Evolutionary conservation across 2,797 vertebrate genomes (phyloP).

Genomic region (Leuciscus waleckii): DNA sequence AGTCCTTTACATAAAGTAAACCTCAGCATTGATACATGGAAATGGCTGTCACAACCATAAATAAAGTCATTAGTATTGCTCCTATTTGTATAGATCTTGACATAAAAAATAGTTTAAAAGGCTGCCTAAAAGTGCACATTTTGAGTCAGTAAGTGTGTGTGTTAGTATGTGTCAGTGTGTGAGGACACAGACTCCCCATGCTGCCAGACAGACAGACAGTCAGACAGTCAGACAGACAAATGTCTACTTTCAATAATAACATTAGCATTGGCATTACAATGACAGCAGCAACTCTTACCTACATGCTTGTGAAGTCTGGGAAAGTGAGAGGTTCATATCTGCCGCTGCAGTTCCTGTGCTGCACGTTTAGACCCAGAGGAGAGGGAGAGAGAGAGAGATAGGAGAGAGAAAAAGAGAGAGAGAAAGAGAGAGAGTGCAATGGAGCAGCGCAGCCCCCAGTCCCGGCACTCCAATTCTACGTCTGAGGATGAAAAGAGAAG

Average conservation of each 20-base stretch:
- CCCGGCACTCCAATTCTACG: conserved; percentile 83
- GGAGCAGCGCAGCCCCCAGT: conserved; percentile 80
- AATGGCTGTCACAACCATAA: neutral
- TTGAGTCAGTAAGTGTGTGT: conserved; percentile 22
- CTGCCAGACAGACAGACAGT: conserved; percentile 43
- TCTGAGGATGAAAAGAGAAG: conserved; percentile 93
- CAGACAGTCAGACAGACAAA: conserved; percentile 33
- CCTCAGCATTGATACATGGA: neutral
- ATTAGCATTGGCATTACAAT: conserved; percentile 31
- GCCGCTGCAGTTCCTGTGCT: conserved; percentile 64
- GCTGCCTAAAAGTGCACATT: conserved; percentile 8
- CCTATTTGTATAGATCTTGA: neutral
- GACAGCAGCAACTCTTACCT: conserved; percentile 81
- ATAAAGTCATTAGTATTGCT: neutral
- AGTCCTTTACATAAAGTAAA: neutral
- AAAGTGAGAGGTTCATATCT: conserved; percentile 78
- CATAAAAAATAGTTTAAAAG: neutral
- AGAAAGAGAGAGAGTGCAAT: conserved; percentile 69
- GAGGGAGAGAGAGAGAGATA: conserved; percentile 20
- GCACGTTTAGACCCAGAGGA: conserved; percentile 54
- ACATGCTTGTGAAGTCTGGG: conserved; percentile 68
- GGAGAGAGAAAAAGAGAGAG: conserved; percentile 52
- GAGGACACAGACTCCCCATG: conserved; percentile 38
- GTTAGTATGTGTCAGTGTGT: conserved; percentile 30
- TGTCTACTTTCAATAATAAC: conserved; percentile 24